Evolutionary conservation across 1,140 invertebrate genomes (phyloP).

Genomic region (Daktulosphaira vitifoliae): DNA sequence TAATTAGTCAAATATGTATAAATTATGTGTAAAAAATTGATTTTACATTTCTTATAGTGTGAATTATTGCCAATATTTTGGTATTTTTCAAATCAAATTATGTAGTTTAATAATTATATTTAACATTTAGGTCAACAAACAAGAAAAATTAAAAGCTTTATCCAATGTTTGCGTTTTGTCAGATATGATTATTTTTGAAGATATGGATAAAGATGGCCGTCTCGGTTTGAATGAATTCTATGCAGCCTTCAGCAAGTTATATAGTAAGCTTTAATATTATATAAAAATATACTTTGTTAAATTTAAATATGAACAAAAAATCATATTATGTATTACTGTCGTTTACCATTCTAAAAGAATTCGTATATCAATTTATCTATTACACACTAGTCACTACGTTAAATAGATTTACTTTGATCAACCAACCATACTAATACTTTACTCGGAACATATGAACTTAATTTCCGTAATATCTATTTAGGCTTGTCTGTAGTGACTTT

Average conservation of each 20-base stretch:
- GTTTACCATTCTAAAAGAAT: too few relatives aligned
- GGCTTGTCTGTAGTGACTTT: constrained; percentile 63
- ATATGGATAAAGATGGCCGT: constrained; percentile 55
- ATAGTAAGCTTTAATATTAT: too few relatives aligned
- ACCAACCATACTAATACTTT: not conserved
- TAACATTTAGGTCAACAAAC: constrained; percentile 49
- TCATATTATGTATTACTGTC: too few relatives aligned
- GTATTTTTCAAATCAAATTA: too few relatives aligned
- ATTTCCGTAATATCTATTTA: constrained; percentile 39
- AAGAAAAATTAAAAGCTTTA: constrained; percentile 56
- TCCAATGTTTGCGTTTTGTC: constrained; percentile 57
- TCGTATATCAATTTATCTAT: too few relatives aligned
- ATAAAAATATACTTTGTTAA: too few relatives aligned
- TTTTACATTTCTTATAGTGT: too few relatives aligned
- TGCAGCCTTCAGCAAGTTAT: constrained; percentile 65
- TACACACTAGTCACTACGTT: not conserved
- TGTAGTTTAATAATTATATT: too few relatives aligned
- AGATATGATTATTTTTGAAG: constrained; percentile 63
- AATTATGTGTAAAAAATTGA: too few relatives aligned
- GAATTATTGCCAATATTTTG: too few relatives aligned
- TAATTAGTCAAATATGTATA: too few relatives aligned
- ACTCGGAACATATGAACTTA: not conserved
- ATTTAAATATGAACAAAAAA: too few relatives aligned
- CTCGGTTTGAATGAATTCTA: constrained; percentile 67
- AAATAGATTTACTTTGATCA: not conserved